A percentile compares a stretch with the other conserved stretches of the same genome.
Conservation (phyloP, 2,888 invertebrate species). For the Aphodius granarius region DNA sequence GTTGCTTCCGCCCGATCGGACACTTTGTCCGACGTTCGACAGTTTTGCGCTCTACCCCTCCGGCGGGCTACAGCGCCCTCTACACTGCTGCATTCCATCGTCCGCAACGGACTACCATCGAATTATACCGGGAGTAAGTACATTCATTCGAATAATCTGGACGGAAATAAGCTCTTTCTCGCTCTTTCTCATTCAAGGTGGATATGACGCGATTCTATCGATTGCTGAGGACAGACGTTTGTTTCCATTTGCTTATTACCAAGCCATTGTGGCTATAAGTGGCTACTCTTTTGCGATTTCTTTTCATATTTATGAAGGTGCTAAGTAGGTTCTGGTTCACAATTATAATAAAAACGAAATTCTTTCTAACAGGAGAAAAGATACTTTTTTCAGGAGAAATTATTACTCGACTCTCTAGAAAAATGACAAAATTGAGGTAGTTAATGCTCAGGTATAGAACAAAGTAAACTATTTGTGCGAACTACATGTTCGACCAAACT, state of each 20-base stretch:
- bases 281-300: not conserved
- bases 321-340: not conserved
- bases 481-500: no score
- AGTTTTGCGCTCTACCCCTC: constrained; percentile 38
- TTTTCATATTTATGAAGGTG: not conserved
- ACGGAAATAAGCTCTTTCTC: constrained; percentile 12
- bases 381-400: no score
- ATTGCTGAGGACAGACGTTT: not conserved
- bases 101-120: constrained; percentile 4
- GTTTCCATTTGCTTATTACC: not conserved
- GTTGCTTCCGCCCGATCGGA: constrained; percentile 50
- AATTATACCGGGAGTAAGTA: constrained; percentile 11
- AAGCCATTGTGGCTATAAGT: not conserved
- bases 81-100: not conserved
- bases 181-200: not conserved
- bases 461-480: no score
- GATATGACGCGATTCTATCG: constrained; percentile 8
- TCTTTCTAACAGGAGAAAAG: no score
- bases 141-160: constrained; percentile 14
- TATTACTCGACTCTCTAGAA: no score
- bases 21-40: constrained; percentile 48
- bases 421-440: no score
- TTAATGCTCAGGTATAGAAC: no score
- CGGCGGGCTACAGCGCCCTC: not conserved
- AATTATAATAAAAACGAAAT: not conserved